Conservation (phyloP, 2,113 vertebrate species). For the Saccopteryx leptura region DNA sequence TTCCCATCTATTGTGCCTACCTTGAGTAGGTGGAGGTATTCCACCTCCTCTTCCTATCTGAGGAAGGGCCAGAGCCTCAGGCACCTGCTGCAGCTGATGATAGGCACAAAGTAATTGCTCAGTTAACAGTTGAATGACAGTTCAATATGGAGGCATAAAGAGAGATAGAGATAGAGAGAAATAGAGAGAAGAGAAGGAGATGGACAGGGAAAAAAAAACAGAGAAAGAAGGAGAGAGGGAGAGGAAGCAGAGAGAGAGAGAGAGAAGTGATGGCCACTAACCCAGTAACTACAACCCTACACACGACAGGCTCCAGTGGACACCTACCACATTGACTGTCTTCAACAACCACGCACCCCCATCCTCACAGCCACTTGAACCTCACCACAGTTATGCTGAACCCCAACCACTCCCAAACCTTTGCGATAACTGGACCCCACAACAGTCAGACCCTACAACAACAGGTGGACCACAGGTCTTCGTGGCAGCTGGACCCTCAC, state of each 20-base stretch:
- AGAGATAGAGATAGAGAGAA: not conserved
- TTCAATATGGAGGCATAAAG: not conserved
- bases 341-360: not conserved
- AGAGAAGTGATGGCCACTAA: not conserved
- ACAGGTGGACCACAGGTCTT: not conserved
- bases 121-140: not conserved
- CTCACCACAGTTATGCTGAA: accelerated
- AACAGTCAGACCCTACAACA: not conserved
- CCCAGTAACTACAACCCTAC: not conserved
- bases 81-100: not conserved
- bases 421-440: not conserved
- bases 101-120: not conserved
- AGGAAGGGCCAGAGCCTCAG: not conserved
- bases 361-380: accelerated
- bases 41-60: not conserved
- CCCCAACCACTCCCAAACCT: not conserved
- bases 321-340: not conserved
- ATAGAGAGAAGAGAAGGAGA: not conserved
- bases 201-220: not conserved
- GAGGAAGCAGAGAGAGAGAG: not conserved
- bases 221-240: not conserved
- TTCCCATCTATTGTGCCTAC: not conserved
- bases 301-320: not conserved
- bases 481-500: not conserved
- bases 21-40: not conserved